phyloP scores from a whole-genome alignment of 1,140 invertebrate genomes.

The Hyles euphorbiae region DNA sequence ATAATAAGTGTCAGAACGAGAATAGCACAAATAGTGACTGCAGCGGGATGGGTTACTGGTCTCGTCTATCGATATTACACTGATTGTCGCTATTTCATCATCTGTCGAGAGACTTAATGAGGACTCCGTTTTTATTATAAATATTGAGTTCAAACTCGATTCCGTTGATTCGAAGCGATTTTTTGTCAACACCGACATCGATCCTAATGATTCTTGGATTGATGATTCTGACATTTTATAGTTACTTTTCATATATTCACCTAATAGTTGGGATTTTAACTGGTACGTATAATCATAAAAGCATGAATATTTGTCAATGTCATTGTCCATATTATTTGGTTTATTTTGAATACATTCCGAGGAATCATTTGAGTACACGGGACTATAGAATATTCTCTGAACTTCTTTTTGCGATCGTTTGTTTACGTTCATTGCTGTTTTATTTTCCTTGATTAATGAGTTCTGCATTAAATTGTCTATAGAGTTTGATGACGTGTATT shows the following conservation, averaged over 20 bases:
- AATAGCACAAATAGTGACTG: conserved; percentile 11
- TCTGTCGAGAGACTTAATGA: conserved; percentile 27
- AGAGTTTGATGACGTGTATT: not conserved
- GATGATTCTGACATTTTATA: not conserved
- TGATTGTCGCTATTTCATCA: conserved; percentile 14
- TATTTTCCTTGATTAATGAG: no score
- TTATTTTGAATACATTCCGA: not conserved
- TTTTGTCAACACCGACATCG: conserved; percentile 2
- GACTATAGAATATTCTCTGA: not conserved
- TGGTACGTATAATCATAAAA: not conserved
- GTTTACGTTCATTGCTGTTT: no score
- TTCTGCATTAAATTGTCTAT: not conserved
- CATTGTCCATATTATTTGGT: not conserved
- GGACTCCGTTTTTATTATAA: conserved; percentile 27
- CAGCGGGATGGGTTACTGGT: conserved; percentile 16
- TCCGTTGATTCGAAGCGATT: not conserved
- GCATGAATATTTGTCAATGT: not conserved
- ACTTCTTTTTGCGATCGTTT: not conserved
- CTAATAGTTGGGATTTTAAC: not conserved
- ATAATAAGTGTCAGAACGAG: conserved; percentile 1
- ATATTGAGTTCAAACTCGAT: conserved; percentile 23
- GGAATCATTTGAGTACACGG: not conserved
- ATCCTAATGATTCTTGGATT: not conserved
- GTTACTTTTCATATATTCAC: no score
- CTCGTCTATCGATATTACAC: conserved; percentile 30